Evolutionary conservation across 2,113 vertebrate species (phyloP).

Genomic region (Sorex araneus): DNA sequence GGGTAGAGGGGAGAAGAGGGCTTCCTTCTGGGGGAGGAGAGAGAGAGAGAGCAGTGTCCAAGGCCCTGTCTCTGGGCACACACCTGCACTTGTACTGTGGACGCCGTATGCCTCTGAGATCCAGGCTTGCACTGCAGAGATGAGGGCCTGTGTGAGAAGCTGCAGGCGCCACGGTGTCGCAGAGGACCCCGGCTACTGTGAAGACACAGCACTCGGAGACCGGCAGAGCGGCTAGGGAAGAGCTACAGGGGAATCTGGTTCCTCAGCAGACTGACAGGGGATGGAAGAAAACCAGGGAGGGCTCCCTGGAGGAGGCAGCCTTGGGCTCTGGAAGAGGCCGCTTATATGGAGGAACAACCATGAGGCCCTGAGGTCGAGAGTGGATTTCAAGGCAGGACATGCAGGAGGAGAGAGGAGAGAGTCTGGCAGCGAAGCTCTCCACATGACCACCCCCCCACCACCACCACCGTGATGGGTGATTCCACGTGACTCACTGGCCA

Average conservation of each 20-base stretch:
- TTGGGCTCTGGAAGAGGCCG: not conserved
- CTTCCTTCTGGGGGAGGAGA: not conserved
- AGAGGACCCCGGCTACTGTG: not conserved
- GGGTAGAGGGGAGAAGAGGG: not conserved
- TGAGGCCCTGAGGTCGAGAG: not conserved
- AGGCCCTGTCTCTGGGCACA: not conserved
- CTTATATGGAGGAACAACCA: not conserved
- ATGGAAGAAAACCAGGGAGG: constrained; percentile 10
- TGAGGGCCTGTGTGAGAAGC: not conserved
- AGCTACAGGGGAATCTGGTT: not conserved
- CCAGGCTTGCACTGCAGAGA: not conserved
- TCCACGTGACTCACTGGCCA: not conserved
- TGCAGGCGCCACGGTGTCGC: not conserved
- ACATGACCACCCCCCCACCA: not conserved
- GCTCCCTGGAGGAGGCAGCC: not conserved
- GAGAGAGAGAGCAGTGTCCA: not conserved
- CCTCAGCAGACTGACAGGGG: not conserved
- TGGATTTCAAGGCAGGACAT: constrained; percentile 1
- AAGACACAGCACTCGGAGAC: not conserved
- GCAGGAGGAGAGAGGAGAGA: no score
- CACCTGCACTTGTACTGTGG: no score
- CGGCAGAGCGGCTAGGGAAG: not conserved
- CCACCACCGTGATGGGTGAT: not conserved
- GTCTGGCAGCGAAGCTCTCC: constrained; percentile 34
- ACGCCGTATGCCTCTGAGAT: no score